Conservation (phyloP, 2,797 vertebrate species). For the Stomatorhinus walkeri region DNA sequence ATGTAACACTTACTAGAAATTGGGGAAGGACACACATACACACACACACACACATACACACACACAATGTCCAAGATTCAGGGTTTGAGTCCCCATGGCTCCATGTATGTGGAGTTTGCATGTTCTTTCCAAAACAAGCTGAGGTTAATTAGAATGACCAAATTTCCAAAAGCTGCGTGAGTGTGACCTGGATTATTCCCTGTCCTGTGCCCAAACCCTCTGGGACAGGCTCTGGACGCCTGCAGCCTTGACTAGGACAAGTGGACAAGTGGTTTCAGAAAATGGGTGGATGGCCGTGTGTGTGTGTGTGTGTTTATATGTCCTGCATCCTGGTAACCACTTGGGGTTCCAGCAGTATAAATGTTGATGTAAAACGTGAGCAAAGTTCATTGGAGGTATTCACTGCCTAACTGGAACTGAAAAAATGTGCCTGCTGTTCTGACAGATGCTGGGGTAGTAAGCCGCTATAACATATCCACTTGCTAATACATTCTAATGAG, state of each 20-base stretch:
- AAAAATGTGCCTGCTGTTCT: slow-evolving; percentile 2
- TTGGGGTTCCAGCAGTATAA: neutral
- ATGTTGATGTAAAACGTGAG: neutral
- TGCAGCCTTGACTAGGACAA: too few relatives aligned
- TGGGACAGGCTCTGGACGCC: too few relatives aligned
- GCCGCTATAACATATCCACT: neutral
- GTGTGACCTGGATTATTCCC: neutral
- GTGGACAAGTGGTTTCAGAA: too few relatives aligned
- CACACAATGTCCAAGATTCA: too few relatives aligned
- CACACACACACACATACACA: neutral
- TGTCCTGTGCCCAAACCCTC: neutral
- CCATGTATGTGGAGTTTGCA: too few relatives aligned
- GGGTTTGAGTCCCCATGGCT: too few relatives aligned
- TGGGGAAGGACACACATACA: neutral
- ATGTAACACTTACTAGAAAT: neutral
- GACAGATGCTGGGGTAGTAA: neutral
- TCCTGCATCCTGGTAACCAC: neutral
- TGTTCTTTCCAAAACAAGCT: too few relatives aligned
- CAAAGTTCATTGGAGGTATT: neutral
- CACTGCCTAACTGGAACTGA: neutral
- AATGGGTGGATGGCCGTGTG: too few relatives aligned
- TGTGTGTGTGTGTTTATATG: too few relatives aligned
- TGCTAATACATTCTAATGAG: neutral
- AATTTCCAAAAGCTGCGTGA: neutral
- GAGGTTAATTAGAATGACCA: neutral